phyloP scores from a whole-genome alignment of 2,797 vertebrate genomes.

The Columba guinea region DNA sequence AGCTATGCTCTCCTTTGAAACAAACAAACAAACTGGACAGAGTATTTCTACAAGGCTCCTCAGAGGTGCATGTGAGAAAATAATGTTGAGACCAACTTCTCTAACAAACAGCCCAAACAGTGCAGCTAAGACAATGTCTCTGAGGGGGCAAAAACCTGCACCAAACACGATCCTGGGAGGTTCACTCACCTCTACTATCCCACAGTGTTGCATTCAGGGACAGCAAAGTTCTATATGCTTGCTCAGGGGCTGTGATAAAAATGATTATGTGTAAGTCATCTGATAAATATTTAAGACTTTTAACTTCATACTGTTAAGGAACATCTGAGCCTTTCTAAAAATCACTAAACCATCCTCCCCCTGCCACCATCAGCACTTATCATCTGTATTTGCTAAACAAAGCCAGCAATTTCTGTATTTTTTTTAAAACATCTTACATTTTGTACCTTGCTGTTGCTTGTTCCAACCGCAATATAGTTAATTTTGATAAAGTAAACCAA shows the following conservation, averaged over 20 bases:
- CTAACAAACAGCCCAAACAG: neutral
- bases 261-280: neutral
- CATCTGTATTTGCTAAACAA: neutral
- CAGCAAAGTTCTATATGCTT: constrained; percentile 16
- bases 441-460: neutral
- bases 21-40: neutral
- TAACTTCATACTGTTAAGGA: neutral
- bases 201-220: constrained; percentile 8
- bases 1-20: neutral
- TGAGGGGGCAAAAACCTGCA: neutral
- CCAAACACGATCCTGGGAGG: neutral
- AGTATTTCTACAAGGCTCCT: neutral
- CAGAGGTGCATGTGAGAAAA: neutral
- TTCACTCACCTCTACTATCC: constrained; percentile 2
- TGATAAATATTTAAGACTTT: neutral
- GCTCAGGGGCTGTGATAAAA: neutral
- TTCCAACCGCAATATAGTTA: neutral
- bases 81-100: neutral
- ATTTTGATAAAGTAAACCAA: neutral
- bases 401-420: neutral
- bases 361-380: neutral
- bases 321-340: neutral
- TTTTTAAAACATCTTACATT: neutral
- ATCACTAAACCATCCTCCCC: neutral
- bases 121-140: neutral